A percentile compares a stretch with the other conserved stretches of the same genome.
phyloP scores from a whole-genome alignment of 2,113 vertebrate species.

The Ammodytes marinus region DNA sequence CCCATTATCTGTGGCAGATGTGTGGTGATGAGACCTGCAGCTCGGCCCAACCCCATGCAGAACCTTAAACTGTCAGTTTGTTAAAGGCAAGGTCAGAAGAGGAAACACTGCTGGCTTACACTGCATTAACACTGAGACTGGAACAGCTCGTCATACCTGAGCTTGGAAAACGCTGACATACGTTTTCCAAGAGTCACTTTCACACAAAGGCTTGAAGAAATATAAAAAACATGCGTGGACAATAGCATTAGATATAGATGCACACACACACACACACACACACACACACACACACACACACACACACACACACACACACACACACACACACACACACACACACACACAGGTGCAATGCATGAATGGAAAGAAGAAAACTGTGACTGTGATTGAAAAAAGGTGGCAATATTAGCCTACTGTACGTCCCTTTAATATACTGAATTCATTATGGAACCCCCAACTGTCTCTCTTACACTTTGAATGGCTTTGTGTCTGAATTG shows the following conservation, averaged over 20 bases:
- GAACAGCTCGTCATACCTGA: neutral
- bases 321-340: too few relatives aligned
- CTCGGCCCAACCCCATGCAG: neutral
- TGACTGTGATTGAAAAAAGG: neutral
- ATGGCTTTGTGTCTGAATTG: too few relatives aligned
- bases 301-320: too few relatives aligned
- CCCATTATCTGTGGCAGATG: constrained; percentile 17
- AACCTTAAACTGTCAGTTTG: neutral
- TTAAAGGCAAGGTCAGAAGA: neutral
- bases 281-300: too few relatives aligned
- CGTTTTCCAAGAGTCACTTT: neutral
- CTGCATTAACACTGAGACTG: constrained; percentile 8
- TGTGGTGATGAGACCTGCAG: constrained; percentile 5
- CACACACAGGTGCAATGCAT: too few relatives aligned
- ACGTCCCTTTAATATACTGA: constrained; percentile 13
- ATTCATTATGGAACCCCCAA: constrained; percentile 7
- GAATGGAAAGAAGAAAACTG: too few relatives aligned
- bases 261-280: neutral
- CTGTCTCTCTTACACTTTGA: neutral
- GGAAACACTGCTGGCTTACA: neutral
- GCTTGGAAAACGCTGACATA: constrained; percentile 21
- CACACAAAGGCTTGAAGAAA: neutral
- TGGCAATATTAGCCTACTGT: constrained; percentile 5
- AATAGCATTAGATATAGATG: neutral
- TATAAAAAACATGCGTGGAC: neutral